Evolutionary conservation across 1,140 invertebrate genomes (phyloP).

Genomic region (Drosophila sturtevanti): DNA sequence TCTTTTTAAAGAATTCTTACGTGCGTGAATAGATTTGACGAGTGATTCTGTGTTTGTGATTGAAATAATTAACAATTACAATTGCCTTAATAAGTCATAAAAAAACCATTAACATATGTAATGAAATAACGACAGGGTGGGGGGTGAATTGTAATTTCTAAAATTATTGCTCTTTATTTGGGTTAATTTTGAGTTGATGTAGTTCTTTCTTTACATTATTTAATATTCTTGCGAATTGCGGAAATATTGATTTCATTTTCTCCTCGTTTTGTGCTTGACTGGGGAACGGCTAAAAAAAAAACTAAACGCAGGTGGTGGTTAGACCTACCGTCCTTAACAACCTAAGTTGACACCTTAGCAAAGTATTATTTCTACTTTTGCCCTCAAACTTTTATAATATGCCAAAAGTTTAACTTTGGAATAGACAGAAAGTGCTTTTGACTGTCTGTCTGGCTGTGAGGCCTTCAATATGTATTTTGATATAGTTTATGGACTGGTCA

Average conservation of each 20-base stretch:
- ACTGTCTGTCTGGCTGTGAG: too few species aligned
- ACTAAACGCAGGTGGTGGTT: neutral
- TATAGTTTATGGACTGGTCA: too few species aligned
- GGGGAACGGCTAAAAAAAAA: neutral
- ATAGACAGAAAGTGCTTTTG: too few species aligned
- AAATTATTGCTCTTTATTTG: constrained; percentile 10
- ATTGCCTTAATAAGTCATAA: constrained; percentile 51
- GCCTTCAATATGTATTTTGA: too few species aligned
- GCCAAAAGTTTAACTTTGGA: too few species aligned
- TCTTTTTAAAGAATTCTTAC: constrained; percentile 26
- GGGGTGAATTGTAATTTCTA: constrained; percentile 28
- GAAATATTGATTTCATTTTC: constrained; percentile 1
- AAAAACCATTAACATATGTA: constrained; percentile 60
- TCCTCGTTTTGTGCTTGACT: neutral
- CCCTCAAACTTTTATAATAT: neutral
- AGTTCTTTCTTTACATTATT: neutral
- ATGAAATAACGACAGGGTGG: constrained; percentile 48
- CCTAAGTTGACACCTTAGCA: constrained; percentile 4
- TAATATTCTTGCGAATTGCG: neutral
- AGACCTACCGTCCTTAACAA: neutral
- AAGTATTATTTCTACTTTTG: neutral
- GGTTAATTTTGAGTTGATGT: neutral
- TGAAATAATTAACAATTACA: constrained; percentile 54
- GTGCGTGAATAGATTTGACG: constrained; percentile 38
- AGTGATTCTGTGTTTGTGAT: constrained; percentile 55